Conservation (phyloP, 1,140 invertebrate genomes). For the Dendrolimus punctatus region DNA sequence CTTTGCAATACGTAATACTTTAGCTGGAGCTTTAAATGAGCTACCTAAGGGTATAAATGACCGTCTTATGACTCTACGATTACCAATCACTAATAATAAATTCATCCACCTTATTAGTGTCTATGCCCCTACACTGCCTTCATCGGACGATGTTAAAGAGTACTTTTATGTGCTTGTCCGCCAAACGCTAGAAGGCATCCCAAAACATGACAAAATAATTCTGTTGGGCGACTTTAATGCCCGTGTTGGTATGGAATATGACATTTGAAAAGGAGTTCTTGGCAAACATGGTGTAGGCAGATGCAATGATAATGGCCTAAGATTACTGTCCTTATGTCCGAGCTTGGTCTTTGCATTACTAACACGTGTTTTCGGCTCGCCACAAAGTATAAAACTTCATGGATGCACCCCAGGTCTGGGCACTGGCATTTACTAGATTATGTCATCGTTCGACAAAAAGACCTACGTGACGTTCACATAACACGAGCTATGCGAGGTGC, state of each 20-base stretch:
- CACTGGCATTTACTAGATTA: no score
- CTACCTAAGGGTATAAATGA: constrained; percentile 13
- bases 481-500: constrained; percentile 16
- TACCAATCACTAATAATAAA: constrained; percentile 9
- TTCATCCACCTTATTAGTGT: constrained; percentile 14
- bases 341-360: no score
- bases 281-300: constrained; percentile 11
- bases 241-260: constrained; percentile 5
- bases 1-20: constrained; percentile 14
- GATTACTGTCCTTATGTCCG: not conserved
- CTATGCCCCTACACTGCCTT: constrained; percentile 15
- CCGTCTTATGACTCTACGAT: constrained; percentile 13
- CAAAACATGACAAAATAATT: constrained; percentile 6
- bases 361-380: no score
- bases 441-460: no score
- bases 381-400: no score
- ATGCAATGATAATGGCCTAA: constrained; percentile 10
- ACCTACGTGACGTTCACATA: constrained; percentile 3
- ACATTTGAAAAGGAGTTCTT: constrained; percentile 5
- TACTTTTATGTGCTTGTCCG: constrained; percentile 14
- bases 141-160: constrained; percentile 14
- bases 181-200: not conserved
- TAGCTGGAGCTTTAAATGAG: constrained; percentile 9
- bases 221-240: constrained; percentile 17
- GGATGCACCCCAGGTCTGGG: no score